Base-by-base conservation (phyloP, 2,113 vertebrate species). In the Elephas maximus region DNA sequence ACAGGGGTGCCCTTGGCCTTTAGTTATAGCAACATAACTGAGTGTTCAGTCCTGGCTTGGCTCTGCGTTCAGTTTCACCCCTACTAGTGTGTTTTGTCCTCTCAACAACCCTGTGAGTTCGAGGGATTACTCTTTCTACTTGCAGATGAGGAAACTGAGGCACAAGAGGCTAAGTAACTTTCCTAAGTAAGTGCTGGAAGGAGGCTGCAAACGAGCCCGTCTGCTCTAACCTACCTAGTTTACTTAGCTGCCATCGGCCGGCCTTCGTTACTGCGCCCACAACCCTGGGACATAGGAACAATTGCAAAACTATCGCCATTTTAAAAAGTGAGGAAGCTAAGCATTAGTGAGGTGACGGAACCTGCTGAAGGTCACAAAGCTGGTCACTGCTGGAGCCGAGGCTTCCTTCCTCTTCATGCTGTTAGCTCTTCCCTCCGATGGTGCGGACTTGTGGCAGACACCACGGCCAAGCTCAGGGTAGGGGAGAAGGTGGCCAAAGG, bases 241-340 rank as follows among this genome's bases (percentile, higher is more conserved):
- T 2, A 4, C 21, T 3, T 0, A 33, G n/a, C 23, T 18, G 8
- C 15, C 15, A 4, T 12, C 65, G 4, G 60, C 33, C 33, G 0
- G 28, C 45, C 5, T 0, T 5, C 9, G 1, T 8, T 2, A 1
- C 41, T 44, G 15, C 4, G 3, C 11, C 79, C 2, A 20, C 18
- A 20, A 53, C 44, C 45, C 77, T 6, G 33, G 81, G 48, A 3
- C 37, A 14, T 11, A 6, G 63, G 63, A 2, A 6, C 30, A 2
- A 37, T 0, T 0, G 23, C 23, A 0, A 17, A 4, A 6, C 2
- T 12, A 3, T 44, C 30, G 69, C 28, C 60, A 0, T 37, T 33
- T 53, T n/a, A 12, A 7, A 79, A 37, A 2, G 8, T 4, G 2
- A 12, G 83, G 60, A 8, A 15, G 20, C 83, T 0, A 6, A 23